Evolutionary conservation across 2,888 invertebrate genomes (phyloP), one percentile per base, ranked within the genome.

Genomic region (Homarus gammarus): DNA sequence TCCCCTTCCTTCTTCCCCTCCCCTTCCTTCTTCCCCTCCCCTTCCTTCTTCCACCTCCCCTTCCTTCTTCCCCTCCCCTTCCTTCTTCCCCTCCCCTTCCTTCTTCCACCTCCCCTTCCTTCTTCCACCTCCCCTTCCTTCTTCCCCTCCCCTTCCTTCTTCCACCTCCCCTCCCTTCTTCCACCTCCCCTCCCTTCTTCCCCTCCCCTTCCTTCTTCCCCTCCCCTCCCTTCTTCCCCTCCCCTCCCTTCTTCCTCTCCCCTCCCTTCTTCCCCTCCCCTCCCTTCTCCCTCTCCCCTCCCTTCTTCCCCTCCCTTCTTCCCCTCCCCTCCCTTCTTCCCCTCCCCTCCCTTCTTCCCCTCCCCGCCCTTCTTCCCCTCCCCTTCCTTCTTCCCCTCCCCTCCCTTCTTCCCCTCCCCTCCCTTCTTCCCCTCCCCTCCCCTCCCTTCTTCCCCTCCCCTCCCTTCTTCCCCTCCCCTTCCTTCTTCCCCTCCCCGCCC

Each of bases 141-240:
- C 10, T 18, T 56, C 18, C 10, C 10, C 18, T 10, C 56, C 56
- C 56, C 56, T 56, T 56, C 56, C 18, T 56, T 56, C 56, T 18
- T 56, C 56, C 56, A 56, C 56, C 56, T 18, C 15, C 18, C 18
- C 18, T 18, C 56, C 56, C 18, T 18, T 56, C 56, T 56, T 18
- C 56, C 56, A 56, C 56, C 18, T 56, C 56, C 56, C 56, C 56
- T 56, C 56, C 56, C 56, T 56, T 56, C 56, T 18, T 56, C 56
- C 56, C 56, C 56, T 56, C 56, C 18, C 56, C 56, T 56, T 18
- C 56, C 56, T 56, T 56, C 56, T 56, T 56, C 56, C 56, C 18
- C 56, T 56, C 56, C 18, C 56, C 56, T 56, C 18, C 56, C 56
- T 56, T 56, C 56, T 18, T 56, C 56, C 56, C 56, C 56, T 61